Percentiles rank a stretch among this genome's conserved stretches.
Conservation (phyloP, 2,888 invertebrate genomes). For the Conistra vaccinii region DNA sequence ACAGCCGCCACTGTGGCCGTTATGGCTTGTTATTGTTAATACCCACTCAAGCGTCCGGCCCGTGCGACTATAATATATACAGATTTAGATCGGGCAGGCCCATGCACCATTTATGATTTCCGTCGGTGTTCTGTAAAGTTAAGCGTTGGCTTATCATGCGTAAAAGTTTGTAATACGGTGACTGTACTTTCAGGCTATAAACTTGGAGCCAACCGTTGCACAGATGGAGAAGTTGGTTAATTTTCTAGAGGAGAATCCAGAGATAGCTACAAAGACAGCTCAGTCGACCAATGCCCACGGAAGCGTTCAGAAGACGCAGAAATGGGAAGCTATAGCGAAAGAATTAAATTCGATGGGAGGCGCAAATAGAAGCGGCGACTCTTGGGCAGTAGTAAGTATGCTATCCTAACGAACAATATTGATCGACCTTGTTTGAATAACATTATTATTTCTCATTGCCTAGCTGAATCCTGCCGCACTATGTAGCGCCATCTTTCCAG, state of each 20-base stretch:
- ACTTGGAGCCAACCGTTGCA: neutral
- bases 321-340: neutral
- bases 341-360: neutral
- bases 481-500: neutral
- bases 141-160: neutral
- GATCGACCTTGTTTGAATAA: neutral
- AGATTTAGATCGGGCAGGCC: neutral
- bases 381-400: conserved; percentile 16
- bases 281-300: neutral
- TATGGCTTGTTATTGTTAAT: too few species aligned
- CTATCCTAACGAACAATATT: neutral
- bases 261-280: neutral
- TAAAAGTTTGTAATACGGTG: neutral
- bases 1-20: too few species aligned
- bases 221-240: neutral
- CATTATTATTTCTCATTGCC: neutral
- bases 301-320: neutral
- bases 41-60: too few species aligned
- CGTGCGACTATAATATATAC: too few species aligned
- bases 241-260: conserved; percentile 12
- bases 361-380: neutral
- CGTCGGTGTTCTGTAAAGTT: neutral
- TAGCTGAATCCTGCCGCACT: neutral
- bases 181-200: neutral
- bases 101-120: too few species aligned